Percentiles rank a stretch among this genome's conserved stretches.
These are phyloP conservation scores for Hydrotaea cyrtoneurina DNA, from an alignment of 2,888 invertebrate genomes.

Conservation along the genomic window DNA sequence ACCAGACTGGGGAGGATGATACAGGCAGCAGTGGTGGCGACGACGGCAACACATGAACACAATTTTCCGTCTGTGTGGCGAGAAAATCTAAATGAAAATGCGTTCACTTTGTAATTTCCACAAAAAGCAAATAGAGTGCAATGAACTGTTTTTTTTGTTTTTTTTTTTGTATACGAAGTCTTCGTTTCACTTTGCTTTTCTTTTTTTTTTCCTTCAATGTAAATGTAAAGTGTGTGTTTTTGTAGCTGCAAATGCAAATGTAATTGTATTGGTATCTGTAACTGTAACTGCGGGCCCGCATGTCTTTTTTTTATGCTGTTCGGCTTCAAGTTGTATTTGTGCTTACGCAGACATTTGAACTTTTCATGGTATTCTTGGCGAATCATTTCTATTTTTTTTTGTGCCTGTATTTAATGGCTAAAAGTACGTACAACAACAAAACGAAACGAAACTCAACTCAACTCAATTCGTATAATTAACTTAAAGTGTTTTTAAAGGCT, in stretches of 20 bases:
- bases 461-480: background rate
- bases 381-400: too few relatives aligned
- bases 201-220: background rate
- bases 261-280: too few relatives aligned
- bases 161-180: too few relatives aligned
- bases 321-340: background rate
- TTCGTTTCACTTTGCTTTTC: too few relatives aligned
- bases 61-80: background rate
- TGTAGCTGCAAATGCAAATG: background rate
- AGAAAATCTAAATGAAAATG: conserved; percentile 7
- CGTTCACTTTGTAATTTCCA: background rate
- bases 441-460: background rate
- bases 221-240: too few relatives aligned
- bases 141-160: background rate
- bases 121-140: conserved; percentile 1
- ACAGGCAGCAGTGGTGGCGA: too few relatives aligned
- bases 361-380: background rate
- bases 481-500: background rate
- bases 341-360: background rate
- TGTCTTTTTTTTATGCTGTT: background rate
- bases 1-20: too few relatives aligned
- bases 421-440: background rate
- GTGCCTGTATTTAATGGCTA: background rate
- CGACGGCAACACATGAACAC: background rate
- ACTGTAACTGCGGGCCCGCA: too few relatives aligned